Evolutionary conservation across 2,888 invertebrate genomes (phyloP).

Genomic region (Phymatocera aterrima): DNA sequence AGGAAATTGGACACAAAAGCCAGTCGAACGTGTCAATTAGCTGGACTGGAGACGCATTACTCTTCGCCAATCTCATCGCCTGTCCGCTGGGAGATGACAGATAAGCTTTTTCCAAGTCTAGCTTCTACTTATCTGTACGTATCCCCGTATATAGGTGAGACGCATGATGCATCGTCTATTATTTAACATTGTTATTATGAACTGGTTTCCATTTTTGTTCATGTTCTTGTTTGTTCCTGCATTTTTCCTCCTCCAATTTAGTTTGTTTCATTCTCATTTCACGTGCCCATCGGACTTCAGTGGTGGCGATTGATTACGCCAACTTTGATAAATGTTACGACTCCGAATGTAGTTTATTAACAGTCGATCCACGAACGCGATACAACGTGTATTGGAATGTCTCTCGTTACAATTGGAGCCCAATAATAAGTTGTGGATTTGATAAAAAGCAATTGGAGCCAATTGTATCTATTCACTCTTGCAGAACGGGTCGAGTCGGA

Average conservation of each 20-base stretch:
- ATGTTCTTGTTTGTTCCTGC: not conserved
- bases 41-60: slow-evolving; percentile 41
- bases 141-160: not conserved
- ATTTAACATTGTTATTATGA: not conserved
- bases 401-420: slow-evolving; percentile 7
- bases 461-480: slow-evolving; percentile 27
- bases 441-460: slow-evolving; percentile 26
- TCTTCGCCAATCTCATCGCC: slow-evolving; percentile 40
- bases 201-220: not conserved
- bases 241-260: not conserved
- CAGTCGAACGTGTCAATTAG: slow-evolving; percentile 44
- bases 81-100: slow-evolving; percentile 21
- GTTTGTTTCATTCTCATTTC: not conserved
- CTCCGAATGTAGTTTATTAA: not conserved
- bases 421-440: slow-evolving; percentile 14
- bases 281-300: not conserved
- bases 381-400: not conserved
- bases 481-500: not conserved
- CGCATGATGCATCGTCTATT: not conserved
- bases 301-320: not conserved
- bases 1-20: slow-evolving; percentile 43
- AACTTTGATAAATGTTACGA: not conserved
- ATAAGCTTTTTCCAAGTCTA: slow-evolving; percentile 9
- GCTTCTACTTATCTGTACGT: slow-evolving; percentile 6
- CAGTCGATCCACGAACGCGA: not conserved